phyloP scores from a whole-genome alignment of 1,140 invertebrate species.

The Laupala kohalensis region DNA sequence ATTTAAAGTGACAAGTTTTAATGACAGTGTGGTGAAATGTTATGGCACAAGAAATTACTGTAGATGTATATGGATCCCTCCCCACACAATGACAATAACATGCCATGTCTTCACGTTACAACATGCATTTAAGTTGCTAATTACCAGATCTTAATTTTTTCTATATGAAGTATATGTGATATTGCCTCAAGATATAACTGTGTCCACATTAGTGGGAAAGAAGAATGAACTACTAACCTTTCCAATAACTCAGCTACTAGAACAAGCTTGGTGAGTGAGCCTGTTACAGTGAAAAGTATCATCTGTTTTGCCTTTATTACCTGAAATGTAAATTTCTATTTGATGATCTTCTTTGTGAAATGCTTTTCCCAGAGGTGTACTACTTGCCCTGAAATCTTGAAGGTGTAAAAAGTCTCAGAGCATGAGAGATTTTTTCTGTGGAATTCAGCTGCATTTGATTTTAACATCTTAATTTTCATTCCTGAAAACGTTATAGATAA shows the following conservation, averaged over 20 bases:
- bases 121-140: slow-evolving; percentile 2
- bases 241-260: neutral
- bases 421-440: no score
- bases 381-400: no score
- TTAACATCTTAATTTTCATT: no score
- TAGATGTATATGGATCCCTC: slow-evolving; percentile 5
- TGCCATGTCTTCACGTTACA: neutral
- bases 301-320: neutral
- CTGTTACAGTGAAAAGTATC: neutral
- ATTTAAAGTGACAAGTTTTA: slow-evolving; percentile 6
- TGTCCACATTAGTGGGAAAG: neutral
- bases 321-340: neutral
- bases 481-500: no score
- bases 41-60: neutral
- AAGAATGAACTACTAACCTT: neutral
- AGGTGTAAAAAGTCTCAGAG: no score
- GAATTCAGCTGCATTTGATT: no score
- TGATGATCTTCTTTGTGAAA: neutral
- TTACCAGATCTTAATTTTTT: slow-evolving; percentile 5
- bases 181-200: neutral
- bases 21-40: slow-evolving; percentile 4
- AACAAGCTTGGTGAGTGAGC: neutral
- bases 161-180: neutral
- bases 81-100: slow-evolving; percentile 2
- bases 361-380: neutral